Conservation (phyloP, 1,140 invertebrate species). For the Drosophila fuyamai region DNA sequence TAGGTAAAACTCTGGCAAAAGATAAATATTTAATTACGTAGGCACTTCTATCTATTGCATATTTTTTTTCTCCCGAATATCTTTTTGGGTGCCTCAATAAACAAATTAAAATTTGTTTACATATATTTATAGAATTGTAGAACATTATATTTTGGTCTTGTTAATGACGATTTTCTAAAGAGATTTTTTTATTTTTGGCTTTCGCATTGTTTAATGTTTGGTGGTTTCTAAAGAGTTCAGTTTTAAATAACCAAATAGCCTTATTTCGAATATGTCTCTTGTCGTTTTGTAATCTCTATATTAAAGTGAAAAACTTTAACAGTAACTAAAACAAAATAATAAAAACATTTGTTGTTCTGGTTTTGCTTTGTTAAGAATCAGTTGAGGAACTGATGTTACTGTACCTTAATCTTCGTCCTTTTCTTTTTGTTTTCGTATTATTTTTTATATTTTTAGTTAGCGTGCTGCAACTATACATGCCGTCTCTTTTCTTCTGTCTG, state of each 20-base stretch:
- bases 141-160: constrained; percentile 25
- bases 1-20: background rate
- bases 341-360: too few species aligned
- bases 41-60: constrained; percentile 4
- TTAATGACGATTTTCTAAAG: constrained; percentile 16
- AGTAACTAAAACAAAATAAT: too few species aligned
- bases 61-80: constrained; percentile 5
- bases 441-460: background rate
- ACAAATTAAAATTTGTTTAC: constrained; percentile 20
- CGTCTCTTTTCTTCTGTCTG: constrained; percentile 5
- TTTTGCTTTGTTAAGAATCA: too few species aligned
- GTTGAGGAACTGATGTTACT: background rate
- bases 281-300: too few species aligned
- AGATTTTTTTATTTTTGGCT: constrained; percentile 6
- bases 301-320: too few species aligned
- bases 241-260: background rate
- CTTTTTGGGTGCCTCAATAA: constrained; percentile 16
- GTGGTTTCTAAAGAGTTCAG: background rate
- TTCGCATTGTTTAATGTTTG: background rate
- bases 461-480: constrained; percentile 5
- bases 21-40: constrained; percentile 9
- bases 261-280: too few species aligned
- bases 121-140: constrained; percentile 27
- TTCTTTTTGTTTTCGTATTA: background rate
- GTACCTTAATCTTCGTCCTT: background rate